Base-by-base conservation (phyloP, 1,140 invertebrate species). In the Daktulosphaira vitifoliae region DNA sequence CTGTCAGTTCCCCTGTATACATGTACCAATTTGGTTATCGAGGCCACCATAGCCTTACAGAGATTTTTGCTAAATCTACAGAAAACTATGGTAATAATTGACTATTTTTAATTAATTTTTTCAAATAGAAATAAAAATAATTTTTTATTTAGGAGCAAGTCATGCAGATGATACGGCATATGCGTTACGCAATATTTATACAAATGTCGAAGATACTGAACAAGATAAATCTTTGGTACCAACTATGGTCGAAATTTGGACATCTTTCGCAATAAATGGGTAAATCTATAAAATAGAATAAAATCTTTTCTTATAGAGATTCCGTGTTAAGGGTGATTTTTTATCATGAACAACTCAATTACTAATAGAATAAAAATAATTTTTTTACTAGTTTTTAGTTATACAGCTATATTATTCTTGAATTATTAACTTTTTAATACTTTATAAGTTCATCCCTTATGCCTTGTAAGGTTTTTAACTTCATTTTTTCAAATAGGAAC, bases 21-120 rank as follows among this genome's bases (percentile, higher is more conserved):
- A 68, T 71, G 23, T 71, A 71, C 33, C 44, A 69, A 16, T 72
- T 72, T 59, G 65, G 18, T 15, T 70, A 70, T 15, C 49, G 65
- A 6, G 70, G 70, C 2, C 56, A 68, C 11, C 65, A 69, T 46
- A 70, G 65, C 44, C 48, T 69, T 15, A 56, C 67, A 8, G 44
- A 59, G 16, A 0, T 26, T 18, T 59, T 50, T 25, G 13, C 54
- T 0, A 50, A 66, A 4, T 50, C 38, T 1, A 16, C 23, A 9
- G 23, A 53, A 22, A 37, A 53, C 37, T 67, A 42, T 1, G 56
- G 48, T 67, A 48, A 6, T 1, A 39, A 15, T 66, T 13, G 42
- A n/a, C 11, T 7, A n/a, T n/a, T 15, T 11, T n/a, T 37, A 22
- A 8, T 16, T 37, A 39, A 62, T 42, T 22, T 3, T 44, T 13